phyloP scores from a whole-genome alignment of 2,797 vertebrate species.

The Propithecus deckenii region DNA sequence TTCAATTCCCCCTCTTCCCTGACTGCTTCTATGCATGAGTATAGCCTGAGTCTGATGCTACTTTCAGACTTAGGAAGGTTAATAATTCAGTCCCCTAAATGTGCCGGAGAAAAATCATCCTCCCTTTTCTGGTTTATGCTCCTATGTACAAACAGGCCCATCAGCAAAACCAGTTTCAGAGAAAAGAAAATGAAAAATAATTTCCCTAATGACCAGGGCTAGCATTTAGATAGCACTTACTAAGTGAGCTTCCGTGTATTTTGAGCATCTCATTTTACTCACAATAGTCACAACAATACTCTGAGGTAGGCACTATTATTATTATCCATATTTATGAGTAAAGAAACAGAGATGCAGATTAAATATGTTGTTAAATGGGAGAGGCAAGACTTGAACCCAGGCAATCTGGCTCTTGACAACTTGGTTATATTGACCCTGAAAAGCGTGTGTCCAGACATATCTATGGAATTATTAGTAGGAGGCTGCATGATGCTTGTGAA shows the following conservation, averaged over 20 bases:
- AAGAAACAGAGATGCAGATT: not conserved
- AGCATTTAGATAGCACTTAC: not conserved
- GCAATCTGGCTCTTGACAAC: not conserved
- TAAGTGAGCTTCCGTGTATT: not conserved
- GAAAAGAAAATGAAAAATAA: not conserved
- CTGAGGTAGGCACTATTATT: not conserved
- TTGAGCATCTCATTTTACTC: not conserved
- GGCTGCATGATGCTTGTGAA: not conserved
- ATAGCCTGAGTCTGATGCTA: not conserved
- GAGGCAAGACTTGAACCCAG: not conserved
- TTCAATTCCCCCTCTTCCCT: not conserved
- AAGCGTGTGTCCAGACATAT: not conserved
- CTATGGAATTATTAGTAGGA: not conserved
- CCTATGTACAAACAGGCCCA: not conserved
- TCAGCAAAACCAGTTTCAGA: not conserved
- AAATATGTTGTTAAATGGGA: not conserved
- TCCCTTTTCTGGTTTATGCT: not conserved
- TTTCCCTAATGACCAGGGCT: not conserved
- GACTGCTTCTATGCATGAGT: not conserved
- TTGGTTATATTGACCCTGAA: not conserved
- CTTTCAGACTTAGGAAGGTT: not conserved
- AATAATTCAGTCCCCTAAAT: not conserved
- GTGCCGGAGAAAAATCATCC: not conserved
- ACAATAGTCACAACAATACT: not conserved
- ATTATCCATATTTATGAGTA: not conserved